These are phyloP conservation scores for Protobothrops mucrosquamatus DNA, from an alignment of 2,113 vertebrate species.

Conservation along the genomic window DNA sequence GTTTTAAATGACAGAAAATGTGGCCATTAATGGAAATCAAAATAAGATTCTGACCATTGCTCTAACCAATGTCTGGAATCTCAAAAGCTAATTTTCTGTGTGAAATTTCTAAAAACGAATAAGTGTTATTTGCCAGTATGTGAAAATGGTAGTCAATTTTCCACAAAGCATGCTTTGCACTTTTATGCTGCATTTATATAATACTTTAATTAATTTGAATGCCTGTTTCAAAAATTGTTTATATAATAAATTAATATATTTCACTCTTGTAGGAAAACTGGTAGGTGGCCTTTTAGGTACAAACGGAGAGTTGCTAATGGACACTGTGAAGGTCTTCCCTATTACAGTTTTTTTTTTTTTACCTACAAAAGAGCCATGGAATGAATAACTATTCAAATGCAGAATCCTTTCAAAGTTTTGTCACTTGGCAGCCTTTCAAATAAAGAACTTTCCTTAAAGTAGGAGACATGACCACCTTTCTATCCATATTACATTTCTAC, in stretches of 20 bases:
- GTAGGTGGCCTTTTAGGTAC: neutral
- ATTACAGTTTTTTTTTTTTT: no score
- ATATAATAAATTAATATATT: neutral
- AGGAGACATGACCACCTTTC: neutral
- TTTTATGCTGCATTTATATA: neutral
- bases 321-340: neutral
- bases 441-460: neutral
- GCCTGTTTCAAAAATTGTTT: neutral
- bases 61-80: neutral
- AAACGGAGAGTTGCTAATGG: neutral
- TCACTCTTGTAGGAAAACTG: neutral
- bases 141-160: neutral
- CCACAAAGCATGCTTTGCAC: neutral
- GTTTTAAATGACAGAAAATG: neutral
- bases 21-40: neutral
- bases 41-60: neutral
- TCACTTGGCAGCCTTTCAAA: neutral
- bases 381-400: neutral
- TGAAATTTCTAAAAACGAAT: neutral
- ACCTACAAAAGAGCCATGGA: neutral
- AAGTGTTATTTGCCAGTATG: neutral
- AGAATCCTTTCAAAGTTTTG: neutral
- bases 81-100: neutral
- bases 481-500: neutral
- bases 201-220: neutral